Evolutionary conservation across 2,888 invertebrate species (phyloP).

Genomic region (Dione vanillae): DNA sequence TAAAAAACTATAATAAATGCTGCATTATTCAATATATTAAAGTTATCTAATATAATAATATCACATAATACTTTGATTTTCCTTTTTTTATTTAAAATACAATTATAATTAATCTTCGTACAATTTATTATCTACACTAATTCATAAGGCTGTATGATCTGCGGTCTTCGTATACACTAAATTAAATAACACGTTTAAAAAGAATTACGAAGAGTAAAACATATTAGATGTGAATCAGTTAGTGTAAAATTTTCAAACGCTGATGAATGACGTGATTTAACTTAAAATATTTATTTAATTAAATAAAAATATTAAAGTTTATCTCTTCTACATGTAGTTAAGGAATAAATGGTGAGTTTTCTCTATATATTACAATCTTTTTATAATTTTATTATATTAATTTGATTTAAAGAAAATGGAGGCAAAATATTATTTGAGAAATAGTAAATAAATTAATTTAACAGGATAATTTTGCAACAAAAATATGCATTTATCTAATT

Average conservation of each 20-base stretch:
- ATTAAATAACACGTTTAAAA: not conserved
- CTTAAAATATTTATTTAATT: not conserved
- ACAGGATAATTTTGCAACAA: too few species aligned
- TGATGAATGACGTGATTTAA: not conserved
- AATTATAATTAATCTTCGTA: not conserved
- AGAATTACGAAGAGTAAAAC: not conserved
- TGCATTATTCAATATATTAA: too few species aligned
- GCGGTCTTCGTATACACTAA: not conserved
- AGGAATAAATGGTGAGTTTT: not conserved
- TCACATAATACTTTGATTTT: not conserved
- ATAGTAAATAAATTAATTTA: too few species aligned
- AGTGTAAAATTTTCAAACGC: constrained; percentile 8
- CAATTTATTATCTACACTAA: constrained; percentile 4
- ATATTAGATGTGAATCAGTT: not conserved
- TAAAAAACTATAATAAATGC: too few species aligned
- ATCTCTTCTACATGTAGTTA: constrained; percentile 9
- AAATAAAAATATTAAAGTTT: not conserved
- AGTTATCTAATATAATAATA: too few species aligned
- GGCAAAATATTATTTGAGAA: not conserved
- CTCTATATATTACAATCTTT: not conserved
- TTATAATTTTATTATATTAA: not conserved
- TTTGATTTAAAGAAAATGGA: not conserved
- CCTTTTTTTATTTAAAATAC: not conserved
- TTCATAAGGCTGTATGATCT: not conserved
- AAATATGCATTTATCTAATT: too few species aligned